phyloP scores from a whole-genome alignment of 2,797 vertebrate genomes.

The Betta splendens region DNA sequence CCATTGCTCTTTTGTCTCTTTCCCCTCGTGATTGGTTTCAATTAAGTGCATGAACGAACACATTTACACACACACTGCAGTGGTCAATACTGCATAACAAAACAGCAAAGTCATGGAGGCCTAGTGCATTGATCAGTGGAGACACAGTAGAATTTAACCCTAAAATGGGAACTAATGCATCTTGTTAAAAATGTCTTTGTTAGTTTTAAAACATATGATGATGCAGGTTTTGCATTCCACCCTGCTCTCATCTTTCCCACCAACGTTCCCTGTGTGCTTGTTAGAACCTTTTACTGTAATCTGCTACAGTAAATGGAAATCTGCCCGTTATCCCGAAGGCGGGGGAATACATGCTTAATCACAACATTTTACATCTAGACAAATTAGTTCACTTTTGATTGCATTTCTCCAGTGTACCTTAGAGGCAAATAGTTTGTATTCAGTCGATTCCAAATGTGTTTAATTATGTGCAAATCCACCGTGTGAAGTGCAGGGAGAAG shows the following conservation, averaged over 20 bases:
- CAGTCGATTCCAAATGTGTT: constrained; percentile 56
- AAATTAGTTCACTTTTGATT: constrained; percentile 80
- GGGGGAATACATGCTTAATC: constrained; percentile 67
- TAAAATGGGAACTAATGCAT: not conserved
- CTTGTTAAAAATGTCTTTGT: too few relatives aligned
- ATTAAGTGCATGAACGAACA: constrained; percentile 28
- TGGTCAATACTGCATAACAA: constrained; percentile 34
- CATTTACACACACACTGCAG: constrained; percentile 21
- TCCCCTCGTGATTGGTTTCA: constrained; percentile 5
- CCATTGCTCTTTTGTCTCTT: constrained; percentile 13
- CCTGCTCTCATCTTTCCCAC: constrained; percentile 1
- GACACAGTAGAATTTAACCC: constrained; percentile 7
- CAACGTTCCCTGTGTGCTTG: constrained; percentile 16
- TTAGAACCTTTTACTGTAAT: constrained; percentile 42
- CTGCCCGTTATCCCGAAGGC: constrained; percentile 56
- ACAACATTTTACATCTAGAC: constrained; percentile 59
- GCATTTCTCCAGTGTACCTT: constrained; percentile 69
- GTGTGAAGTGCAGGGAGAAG: constrained; percentile 14
- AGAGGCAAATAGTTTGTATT: constrained; percentile 74
- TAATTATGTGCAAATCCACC: constrained; percentile 62
- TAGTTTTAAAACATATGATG: too few relatives aligned
- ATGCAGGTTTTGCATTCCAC: not conserved
- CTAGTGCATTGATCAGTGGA: constrained; percentile 15
- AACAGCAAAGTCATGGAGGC: constrained; percentile 39
- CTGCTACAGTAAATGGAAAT: constrained; percentile 50